Conservation (phyloP, 2,113 vertebrate species). For the Fulica atra region DNA sequence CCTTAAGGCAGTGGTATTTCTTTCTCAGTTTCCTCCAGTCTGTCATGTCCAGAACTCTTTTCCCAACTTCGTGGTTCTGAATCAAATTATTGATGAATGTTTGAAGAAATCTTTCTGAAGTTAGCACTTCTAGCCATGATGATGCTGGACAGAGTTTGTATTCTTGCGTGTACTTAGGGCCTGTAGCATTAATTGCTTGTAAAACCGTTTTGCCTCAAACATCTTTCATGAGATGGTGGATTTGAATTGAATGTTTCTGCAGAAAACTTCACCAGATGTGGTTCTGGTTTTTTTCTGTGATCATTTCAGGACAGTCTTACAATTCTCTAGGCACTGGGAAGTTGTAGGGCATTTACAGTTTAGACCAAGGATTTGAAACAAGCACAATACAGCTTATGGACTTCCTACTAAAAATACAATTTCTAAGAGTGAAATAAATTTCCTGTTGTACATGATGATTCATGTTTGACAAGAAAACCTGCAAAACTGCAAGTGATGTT, state of each 20-base stretch:
- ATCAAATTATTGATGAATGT: background rate
- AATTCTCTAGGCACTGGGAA: background rate
- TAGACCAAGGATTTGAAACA: background rate
- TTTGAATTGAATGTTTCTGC: background rate
- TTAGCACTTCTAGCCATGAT: accelerated
- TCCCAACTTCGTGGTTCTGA: background rate
- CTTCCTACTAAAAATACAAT: background rate
- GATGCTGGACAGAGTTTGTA: background rate
- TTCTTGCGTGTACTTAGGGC: background rate
- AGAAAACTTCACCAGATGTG: background rate
- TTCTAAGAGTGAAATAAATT: background rate
- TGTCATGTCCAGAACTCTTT: background rate
- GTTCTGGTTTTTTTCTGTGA: background rate
- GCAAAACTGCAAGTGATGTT: background rate
- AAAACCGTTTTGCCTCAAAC: background rate
- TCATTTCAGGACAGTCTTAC: background rate
- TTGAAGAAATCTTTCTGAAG: background rate
- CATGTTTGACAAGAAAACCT: background rate
- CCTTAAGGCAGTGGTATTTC: background rate
- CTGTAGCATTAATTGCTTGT: background rate
- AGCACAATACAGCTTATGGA: background rate
- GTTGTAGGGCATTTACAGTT: background rate
- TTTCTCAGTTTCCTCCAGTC: background rate
- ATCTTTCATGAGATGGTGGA: background rate
- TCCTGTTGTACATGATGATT: accelerated